These are phyloP conservation scores for Propsilocerus akamusi DNA, from an alignment of 1,140 invertebrate species.

Conservation along the genomic window DNA sequence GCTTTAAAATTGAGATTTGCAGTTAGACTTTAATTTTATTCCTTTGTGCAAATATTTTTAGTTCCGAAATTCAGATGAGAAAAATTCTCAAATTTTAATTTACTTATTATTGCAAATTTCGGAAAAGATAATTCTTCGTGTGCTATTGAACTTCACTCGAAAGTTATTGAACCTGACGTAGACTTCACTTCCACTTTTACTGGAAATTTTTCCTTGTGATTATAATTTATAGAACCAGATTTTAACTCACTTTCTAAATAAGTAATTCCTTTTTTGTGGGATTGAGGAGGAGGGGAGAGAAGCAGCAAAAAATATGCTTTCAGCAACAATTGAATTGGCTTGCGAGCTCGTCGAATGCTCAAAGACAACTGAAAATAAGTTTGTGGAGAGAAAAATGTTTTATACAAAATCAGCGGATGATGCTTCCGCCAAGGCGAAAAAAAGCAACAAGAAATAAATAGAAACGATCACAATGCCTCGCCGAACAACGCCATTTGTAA, in stretches of 20 bases:
- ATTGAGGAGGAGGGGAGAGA: not conserved
- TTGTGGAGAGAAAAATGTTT: not conserved
- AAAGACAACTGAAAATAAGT: constrained; percentile 2
- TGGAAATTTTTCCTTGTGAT: not conserved
- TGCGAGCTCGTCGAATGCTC: not conserved
- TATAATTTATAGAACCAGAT: too few species aligned
- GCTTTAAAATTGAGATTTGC: too few species aligned
- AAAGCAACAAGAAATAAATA: not conserved
- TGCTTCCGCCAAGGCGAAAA: not conserved
- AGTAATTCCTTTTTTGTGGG: not conserved
- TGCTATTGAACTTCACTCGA: not conserved
- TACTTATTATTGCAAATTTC: too few species aligned
- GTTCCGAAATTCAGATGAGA: too few species aligned
- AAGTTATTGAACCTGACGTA: too few species aligned
- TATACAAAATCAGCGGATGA: not conserved
- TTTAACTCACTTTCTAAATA: constrained; percentile 2
- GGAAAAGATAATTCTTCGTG: too few species aligned
- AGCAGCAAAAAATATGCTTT: not conserved
- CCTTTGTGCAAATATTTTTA: too few species aligned
- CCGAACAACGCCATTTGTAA: too few species aligned
- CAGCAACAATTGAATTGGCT: not conserved
- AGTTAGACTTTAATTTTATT: too few species aligned
- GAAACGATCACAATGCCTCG: too few species aligned
- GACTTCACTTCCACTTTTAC: constrained; percentile 2
- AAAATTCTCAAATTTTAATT: too few species aligned